Conservation (phyloP, 53 echinoderm and acorn worm genomes). For the Astropecten irregularis region DNA sequence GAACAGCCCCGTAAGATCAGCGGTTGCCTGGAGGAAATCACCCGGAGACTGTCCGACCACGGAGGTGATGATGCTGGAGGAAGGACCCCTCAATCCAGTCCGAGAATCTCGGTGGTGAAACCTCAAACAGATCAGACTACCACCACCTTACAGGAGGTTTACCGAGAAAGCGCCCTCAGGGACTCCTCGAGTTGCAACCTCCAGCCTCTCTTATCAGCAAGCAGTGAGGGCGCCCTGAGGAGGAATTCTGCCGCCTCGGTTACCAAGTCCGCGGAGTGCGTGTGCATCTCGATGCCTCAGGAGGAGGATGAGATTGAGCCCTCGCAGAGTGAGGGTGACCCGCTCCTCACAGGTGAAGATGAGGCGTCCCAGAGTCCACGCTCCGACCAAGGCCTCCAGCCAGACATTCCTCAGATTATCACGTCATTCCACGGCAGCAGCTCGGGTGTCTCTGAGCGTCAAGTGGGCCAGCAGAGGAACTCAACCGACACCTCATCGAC, state of each 20-base stretch:
- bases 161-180: conserved; percentile 57
- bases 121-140: background rate
- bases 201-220: background rate
- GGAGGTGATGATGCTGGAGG: background rate
- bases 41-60: background rate
- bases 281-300: background rate
- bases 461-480: conserved; percentile 39
- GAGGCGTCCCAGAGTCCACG: background rate
- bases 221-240: background rate
- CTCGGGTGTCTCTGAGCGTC: conserved; percentile 11
- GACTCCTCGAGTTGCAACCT: background rate
- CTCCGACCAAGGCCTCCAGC: background rate
- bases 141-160: conserved; percentile 56
- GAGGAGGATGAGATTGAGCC: background rate
- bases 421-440: conserved; percentile 54
- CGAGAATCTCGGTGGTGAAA: conserved; percentile 17
- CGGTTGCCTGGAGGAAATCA: background rate
- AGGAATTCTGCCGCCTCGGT: background rate
- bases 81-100: background rate
- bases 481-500: background rate
- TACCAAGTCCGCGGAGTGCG: background rate
- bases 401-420: conserved; percentile 36
- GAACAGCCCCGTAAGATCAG: background rate
- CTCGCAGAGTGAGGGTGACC: background rate
- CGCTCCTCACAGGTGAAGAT: background rate